These are phyloP conservation scores for Megaceryle torquata DNA, from an alignment of 2,113 vertebrate genomes.

Conservation along the genomic window DNA sequence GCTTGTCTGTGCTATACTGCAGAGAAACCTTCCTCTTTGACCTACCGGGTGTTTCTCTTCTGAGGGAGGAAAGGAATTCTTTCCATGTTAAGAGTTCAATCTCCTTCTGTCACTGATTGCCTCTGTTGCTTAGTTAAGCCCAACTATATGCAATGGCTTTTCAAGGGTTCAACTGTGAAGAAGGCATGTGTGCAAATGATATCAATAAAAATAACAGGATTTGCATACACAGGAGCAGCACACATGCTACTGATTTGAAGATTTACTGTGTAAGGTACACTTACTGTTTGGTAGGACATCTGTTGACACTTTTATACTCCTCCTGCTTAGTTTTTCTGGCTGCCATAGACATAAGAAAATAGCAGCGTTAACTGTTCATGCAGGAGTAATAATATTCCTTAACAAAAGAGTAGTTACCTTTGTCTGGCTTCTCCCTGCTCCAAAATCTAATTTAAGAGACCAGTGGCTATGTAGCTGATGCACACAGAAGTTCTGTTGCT, in stretches of 20 bases:
- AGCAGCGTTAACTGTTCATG: slow-evolving; percentile 62
- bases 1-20: not conserved
- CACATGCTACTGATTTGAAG: slow-evolving; percentile 29
- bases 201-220: slow-evolving; percentile 57
- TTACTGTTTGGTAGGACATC: slow-evolving; percentile 41
- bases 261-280: slow-evolving; percentile 51
- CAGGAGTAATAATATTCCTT: slow-evolving; percentile 69
- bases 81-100: slow-evolving; percentile 60
- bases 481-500: not conserved
- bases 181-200: slow-evolving; percentile 47
- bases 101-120: slow-evolving; percentile 59
- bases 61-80: slow-evolving; percentile 65
- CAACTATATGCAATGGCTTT: slow-evolving; percentile 50
- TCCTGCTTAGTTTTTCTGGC: slow-evolving; percentile 48
- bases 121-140: slow-evolving; percentile 38
- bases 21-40: slow-evolving; percentile 68
- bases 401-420: slow-evolving; percentile 75
- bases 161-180: slow-evolving; percentile 6
- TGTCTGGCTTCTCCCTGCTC: slow-evolving; percentile 59
- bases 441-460: slow-evolving; percentile 37
- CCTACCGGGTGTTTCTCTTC: slow-evolving; percentile 67
- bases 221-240: slow-evolving; percentile 9
- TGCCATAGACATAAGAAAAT: slow-evolving; percentile 54
- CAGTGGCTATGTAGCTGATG: not conserved
- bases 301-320: slow-evolving; percentile 54